Base-by-base conservation (phyloP, 2,797 vertebrate genomes). In the Neostethus bicornis region DNA sequence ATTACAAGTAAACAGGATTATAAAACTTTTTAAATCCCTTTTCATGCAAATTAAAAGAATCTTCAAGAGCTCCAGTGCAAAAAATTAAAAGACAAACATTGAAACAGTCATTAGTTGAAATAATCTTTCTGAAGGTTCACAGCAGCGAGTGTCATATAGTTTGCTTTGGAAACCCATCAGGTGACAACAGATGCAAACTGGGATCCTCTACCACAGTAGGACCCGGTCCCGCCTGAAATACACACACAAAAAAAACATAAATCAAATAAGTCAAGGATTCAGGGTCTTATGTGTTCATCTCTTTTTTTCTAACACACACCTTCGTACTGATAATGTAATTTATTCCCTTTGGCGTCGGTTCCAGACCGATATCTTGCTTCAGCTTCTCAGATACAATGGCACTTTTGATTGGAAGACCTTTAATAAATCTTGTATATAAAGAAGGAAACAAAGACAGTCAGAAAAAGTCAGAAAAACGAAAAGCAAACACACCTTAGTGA, bases 271-370 rank as follows among this genome's bases (percentile, higher is more conserved):
- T 34, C 2, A 37, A 14, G 14, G n/a, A 20, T 0, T 21, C 53
- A 53, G 0, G 34, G 3, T 55, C 3, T 13, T 3, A 3, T 51
- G 1, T 31, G 19, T 9, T 6, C 49, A 5, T 26, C 3, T 19
- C 14, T 32, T 21, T 41, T 21, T 19, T 32, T 17, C 32, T 11
- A 10, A 26, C 29, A n/a, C 7, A 13, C 89, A 98, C 96, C 94
- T 94, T 87, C 10, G 96, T 98, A 77, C 91, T 92, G 13, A 98
- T 95, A 60, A 98, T 75, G 51, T 96, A 96, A 47, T 56, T 90
- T 54, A 99, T 59, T 28, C 90, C 89, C 2, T 90, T 93, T 0
- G 93, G 87, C 25, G 71, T 35, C 0, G 93, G 90, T 29, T 96
- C 92, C 1, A 77, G 54, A 37, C 88, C 85, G 66, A 96, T 89